Percentiles rank a stretch among this genome's conserved stretches.
Conservation (phyloP, 2,797 vertebrate genomes). For the Cephalopachus bancanus region DNA sequence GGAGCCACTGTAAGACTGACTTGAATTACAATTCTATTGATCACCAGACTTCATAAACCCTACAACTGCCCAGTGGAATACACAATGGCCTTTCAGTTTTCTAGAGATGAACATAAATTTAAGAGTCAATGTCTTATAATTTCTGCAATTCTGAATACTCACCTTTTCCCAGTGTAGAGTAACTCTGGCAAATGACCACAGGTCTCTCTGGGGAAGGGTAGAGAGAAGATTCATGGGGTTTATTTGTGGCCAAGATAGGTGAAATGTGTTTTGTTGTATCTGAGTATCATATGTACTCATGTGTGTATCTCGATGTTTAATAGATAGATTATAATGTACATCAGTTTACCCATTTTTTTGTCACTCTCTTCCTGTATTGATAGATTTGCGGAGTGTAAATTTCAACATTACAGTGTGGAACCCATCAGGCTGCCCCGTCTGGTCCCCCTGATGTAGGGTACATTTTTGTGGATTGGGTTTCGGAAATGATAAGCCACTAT, state of each 20-base stretch:
- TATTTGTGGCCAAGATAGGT: background rate
- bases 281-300: background rate
- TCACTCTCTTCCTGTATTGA: background rate
- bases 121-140: background rate
- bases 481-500: background rate
- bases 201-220: background rate
- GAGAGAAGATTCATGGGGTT: background rate
- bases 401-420: background rate
- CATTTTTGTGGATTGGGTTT: background rate
- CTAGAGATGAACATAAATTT: background rate
- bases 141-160: background rate
- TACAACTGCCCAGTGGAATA: background rate
- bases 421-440: background rate
- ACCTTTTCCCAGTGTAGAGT: background rate
- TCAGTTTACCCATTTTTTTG: background rate
- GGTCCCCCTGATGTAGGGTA: background rate
- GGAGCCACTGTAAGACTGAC: background rate
- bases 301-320: background rate
- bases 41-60: background rate
- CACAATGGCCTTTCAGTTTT: background rate
- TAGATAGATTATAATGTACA: background rate
- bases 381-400: background rate
- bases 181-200: background rate
- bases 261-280: background rate
- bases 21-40: background rate